Base-by-base conservation (phyloP, 2,888 invertebrate species). In the Lasioglossum vierecki region DNA sequence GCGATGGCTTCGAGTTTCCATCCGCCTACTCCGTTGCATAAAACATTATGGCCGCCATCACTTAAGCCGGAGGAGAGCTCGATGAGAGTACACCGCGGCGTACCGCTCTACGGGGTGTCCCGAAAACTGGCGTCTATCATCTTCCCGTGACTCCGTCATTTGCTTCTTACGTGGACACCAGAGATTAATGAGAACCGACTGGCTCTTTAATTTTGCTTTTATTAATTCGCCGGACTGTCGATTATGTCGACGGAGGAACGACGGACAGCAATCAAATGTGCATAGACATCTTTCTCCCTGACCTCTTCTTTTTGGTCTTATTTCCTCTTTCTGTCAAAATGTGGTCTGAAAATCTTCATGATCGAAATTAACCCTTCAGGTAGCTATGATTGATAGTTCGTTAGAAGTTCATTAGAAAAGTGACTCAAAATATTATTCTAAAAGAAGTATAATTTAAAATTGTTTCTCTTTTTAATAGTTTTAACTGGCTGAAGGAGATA, bases 1-100 rank as follows among this genome's bases (percentile, higher is more conserved):
- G 85, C 90, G 87, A 88, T 89, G 91, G 83, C 89, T 80, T 86
- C 87, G 84, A 86, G 83, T 88, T 91, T 84, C 88, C 88, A 88
- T 88, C 87, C 89, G 90, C 90, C 91, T 91, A 89, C 91, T 90
- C 81, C 90, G 91, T 91, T 91, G 92, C 92, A 92, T 91, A 91
- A 93, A 94, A 92, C 92, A 93, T 93, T 92, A 93, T 92, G 92
- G 91, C 92, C 89, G 90, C 91, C 92, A 92, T 93, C 93, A 92
- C 89, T 93, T 92, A 91, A 90, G 81, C 66, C 78, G 39, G 39
- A 41, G 68, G 68, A 70, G 68, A 75, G 86, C 77, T 81, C 89
- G 89, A 88, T 82, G 89, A 89, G 85, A 84, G 88, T 86, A 74
- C 84, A 22, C 68, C 68, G 68, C 79, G 76, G 72, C 80, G 86